Conservation (phyloP, 2,113 vertebrate genomes). For the Gadus macrocephalus region DNA sequence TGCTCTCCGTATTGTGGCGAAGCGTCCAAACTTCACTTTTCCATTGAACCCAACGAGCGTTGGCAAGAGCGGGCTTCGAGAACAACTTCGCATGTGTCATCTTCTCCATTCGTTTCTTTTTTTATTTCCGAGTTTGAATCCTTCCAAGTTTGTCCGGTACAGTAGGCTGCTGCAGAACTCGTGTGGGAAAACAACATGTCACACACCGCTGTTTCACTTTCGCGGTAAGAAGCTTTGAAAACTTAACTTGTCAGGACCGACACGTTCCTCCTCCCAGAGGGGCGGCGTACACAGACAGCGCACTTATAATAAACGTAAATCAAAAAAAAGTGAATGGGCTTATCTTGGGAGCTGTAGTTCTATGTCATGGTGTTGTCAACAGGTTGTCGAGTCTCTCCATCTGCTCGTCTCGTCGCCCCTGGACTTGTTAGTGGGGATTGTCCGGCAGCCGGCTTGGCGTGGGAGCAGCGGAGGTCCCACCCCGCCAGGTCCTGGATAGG, state of each 20-base stretch:
- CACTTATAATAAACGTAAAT: not conserved
- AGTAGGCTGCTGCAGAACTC: not conserved
- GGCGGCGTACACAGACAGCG: constrained; percentile 22
- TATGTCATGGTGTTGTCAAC: constrained; percentile 11
- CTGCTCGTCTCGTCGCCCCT: constrained; percentile 25
- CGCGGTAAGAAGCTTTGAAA: constrained; percentile 4
- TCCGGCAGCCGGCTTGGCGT: constrained; percentile 31
- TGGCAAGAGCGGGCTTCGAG: not conserved
- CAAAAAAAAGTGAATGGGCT: not conserved
- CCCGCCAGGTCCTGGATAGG: constrained; percentile 9
- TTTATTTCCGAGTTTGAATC: not conserved
- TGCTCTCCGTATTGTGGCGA: not conserved
- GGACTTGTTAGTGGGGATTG: constrained; percentile 47
- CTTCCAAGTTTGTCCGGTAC: constrained; percentile 1
- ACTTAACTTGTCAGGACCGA: not conserved
- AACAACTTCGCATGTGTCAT: not conserved
- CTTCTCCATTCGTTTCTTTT: too few relatives aligned
- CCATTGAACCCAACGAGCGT: not conserved
- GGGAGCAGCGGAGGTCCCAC: constrained; percentile 42
- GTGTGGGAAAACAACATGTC: not conserved
- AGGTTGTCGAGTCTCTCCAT: constrained; percentile 27
- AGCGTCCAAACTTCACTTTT: not conserved
- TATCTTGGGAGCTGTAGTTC: not conserved
- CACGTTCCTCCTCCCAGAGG: not conserved
- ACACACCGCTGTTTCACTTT: constrained; percentile 18